phyloP scores from a whole-genome alignment of 2,888 invertebrate species.

The Bellardia bayeri region DNA sequence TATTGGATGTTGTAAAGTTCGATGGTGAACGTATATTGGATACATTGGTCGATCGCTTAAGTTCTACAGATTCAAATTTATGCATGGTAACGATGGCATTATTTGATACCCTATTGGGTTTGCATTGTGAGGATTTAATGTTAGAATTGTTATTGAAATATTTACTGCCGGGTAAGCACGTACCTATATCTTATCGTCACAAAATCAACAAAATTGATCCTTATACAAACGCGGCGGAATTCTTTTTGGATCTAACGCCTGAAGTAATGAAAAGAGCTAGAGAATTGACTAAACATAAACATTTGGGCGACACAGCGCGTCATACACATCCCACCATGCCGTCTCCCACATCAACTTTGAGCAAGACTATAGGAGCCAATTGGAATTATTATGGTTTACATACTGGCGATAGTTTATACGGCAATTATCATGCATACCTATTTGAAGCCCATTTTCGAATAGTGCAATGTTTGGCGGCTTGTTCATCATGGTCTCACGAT shows the following conservation, averaged over 20 bases:
- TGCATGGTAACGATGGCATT: slow-evolving; percentile 95
- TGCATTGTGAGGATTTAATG: slow-evolving; percentile 98
- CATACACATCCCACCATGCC: slow-evolving; percentile 75
- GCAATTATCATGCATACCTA: slow-evolving; percentile 94
- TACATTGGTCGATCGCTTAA: slow-evolving; percentile 91
- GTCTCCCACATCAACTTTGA: slow-evolving; percentile 81
- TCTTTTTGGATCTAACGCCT: slow-evolving; percentile 90
- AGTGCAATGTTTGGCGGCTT: slow-evolving; percentile 89
- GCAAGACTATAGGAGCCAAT: slow-evolving; percentile 85
- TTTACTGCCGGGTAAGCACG: slow-evolving; percentile 91
- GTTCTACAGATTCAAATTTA: slow-evolving; percentile 89
- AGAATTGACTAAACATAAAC: slow-evolving; percentile 81
- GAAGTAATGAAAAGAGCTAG: slow-evolving; percentile 83
- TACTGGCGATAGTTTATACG: slow-evolving; percentile 89
- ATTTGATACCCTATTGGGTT: slow-evolving; percentile 94
- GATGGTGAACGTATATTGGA: slow-evolving; percentile 93
- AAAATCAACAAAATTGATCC: slow-evolving; percentile 89
- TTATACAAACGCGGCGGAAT: slow-evolving; percentile 90
- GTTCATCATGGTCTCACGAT: slow-evolving; percentile 90
- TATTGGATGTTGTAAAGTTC: slow-evolving; percentile 91
- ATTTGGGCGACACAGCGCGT: slow-evolving; percentile 76
- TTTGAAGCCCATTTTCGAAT: slow-evolving; percentile 93
- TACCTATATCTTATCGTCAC: slow-evolving; percentile 90
- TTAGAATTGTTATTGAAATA: slow-evolving; percentile 94
- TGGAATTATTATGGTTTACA: slow-evolving; percentile 86